phyloP scores from a whole-genome alignment of 2,888 invertebrate species.

The Archips crataeganus region DNA sequence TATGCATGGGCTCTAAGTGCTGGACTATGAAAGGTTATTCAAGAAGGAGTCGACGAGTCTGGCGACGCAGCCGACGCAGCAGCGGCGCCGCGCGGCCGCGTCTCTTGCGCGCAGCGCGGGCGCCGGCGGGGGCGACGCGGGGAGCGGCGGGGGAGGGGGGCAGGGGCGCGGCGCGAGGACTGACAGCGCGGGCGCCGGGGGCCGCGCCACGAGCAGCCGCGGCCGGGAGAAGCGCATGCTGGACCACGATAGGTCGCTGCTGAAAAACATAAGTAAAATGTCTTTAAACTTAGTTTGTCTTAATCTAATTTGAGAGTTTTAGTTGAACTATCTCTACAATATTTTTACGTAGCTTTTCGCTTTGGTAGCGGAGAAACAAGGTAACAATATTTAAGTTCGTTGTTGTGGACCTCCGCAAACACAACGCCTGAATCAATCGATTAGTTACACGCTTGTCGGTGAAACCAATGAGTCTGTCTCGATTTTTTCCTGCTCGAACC shows the following conservation, averaged over 20 bases:
- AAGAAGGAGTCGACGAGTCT: slow-evolving; percentile 74
- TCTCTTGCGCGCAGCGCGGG: slow-evolving; percentile 40
- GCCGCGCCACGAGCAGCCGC: slow-evolving; percentile 20
- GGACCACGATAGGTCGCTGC: slow-evolving; percentile 22
- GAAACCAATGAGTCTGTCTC: too few relatives aligned
- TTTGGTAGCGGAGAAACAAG: too few relatives aligned
- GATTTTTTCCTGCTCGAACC: too few relatives aligned
- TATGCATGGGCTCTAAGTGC: too few relatives aligned
- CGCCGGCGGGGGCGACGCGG: slow-evolving; percentile 41
- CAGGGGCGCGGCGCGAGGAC: not conserved
- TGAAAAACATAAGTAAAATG: not conserved
- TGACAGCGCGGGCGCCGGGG: slow-evolving; percentile 40
- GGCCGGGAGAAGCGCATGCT: slow-evolving; percentile 30
- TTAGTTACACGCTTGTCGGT: too few relatives aligned
- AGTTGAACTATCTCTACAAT: too few relatives aligned
- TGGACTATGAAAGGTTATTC: slow-evolving; percentile 59
- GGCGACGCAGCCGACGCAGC: slow-evolving; percentile 65
- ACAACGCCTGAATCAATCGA: too few relatives aligned
- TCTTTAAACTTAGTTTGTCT: too few relatives aligned
- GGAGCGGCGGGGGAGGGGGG: slow-evolving; percentile 12
- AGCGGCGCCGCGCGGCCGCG: slow-evolving; percentile 48
- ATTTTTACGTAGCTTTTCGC: too few relatives aligned
- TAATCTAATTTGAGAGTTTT: too few relatives aligned
- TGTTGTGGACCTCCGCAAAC: too few relatives aligned
- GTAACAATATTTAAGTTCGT: too few relatives aligned